Evolutionary conservation across 2,797 vertebrate species (phyloP).

Genomic region (Poecile montanus): DNA sequence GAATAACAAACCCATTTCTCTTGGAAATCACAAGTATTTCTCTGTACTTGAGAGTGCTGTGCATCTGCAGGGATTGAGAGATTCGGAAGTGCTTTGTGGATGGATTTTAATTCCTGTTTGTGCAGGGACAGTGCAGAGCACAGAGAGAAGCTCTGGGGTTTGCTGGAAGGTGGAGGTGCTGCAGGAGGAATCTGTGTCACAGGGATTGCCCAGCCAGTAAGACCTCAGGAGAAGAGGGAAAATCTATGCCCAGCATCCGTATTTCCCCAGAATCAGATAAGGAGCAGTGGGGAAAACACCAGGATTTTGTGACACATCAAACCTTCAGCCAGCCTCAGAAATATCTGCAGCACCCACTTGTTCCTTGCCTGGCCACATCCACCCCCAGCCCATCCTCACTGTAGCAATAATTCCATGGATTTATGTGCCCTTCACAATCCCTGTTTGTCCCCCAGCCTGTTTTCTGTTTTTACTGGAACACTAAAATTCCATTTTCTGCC

Average conservation of each 20-base stretch:
- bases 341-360: accelerated
- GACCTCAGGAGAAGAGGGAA: not conserved
- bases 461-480: not conserved
- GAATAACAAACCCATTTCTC: not conserved
- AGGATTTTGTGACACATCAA: no score
- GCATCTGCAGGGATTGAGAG: not conserved
- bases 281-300: accelerated
- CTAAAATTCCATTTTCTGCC: not conserved
- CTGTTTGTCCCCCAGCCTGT: not conserved
- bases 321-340: not conserved
- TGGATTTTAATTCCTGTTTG: not conserved
- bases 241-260: not conserved
- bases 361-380: not conserved
- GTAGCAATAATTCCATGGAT: not conserved
- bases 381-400: not conserved
- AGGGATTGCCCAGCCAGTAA: not conserved
- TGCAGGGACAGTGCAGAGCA: not conserved
- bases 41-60: not conserved
- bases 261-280: not conserved
- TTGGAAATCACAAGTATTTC: accelerated
- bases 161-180: not conserved
- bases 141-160: not conserved
- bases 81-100: not conserved
- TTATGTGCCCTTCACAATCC: not conserved
- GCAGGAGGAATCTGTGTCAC: accelerated